Evolutionary conservation across 2,113 vertebrate species (phyloP), one percentile per base, ranked within the genome.

Genomic region (Sylvicapra grimmia): DNA sequence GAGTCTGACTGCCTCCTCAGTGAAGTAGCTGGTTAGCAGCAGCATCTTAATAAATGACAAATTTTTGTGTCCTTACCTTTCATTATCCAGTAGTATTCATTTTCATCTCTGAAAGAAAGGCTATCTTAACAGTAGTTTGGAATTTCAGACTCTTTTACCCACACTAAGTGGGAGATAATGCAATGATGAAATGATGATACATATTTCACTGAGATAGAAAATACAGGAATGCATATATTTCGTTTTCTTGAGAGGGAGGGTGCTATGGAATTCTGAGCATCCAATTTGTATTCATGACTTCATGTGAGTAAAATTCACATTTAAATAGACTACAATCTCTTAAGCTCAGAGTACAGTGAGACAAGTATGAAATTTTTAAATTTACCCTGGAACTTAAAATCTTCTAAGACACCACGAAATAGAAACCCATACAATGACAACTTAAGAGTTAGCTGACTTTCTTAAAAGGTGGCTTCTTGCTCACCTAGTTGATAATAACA

Each of bases 21-120:
- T 11, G 65, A 86, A 44, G 59, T 1, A 5, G 9, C 51, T 36
- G 14, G 29, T 47, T 21, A 89, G 47, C 11, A 4, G 89, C 23
- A 82, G 23, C 19, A 61, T 27, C 49, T 87, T 89, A 44, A 79
- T 14, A 23, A 8, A 56, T n/a, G 88, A 83, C 49, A 68, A 59
- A 54, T 72, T 40, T 87, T 15, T 68, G 75, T 36, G 21, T 86
- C 77, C 96, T 98, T 97, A 98, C 93, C 96, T 97, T 86, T 54
- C 54, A 86, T 63, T 93, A 95, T 79, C 58, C 77, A 84, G 75
- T 6, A 80, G 77, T 4, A 44, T 65, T 96, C 86, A 83, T 97
- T 85, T 77, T 93, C 87, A 79, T 88, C 90, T 93, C 96, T 97
- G 96, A 83, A 98, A 97, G 59, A 94, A 98, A 97, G 82, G 56